Evolutionary conservation across 2,888 invertebrate genomes (phyloP), one percentile per base, ranked within the genome.

Genomic region (Drosophila nigritarsus): DNA sequence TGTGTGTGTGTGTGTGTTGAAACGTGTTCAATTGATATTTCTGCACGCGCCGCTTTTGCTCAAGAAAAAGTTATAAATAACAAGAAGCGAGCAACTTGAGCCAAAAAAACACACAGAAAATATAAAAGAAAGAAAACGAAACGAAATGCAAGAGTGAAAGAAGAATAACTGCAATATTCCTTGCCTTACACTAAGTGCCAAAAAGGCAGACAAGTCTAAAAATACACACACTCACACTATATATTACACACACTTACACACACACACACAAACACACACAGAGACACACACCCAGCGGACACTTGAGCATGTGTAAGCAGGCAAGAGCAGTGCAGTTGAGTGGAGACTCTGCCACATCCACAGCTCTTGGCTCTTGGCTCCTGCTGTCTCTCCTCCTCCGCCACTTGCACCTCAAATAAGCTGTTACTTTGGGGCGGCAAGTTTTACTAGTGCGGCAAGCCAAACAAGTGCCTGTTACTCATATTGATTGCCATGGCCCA

Each of bases 11-110:
- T 80, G 64, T 86, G 71, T 78, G 75, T 73, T 70, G 75, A 79
- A 87, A 88, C 88, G 88, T 88, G 88, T 88, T 88, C 88, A 88
- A 88, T 88, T 88, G 88, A 88, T 88, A 90, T 90, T 88, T 88
- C 75, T 79, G 86, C 86, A 78, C 82, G 88, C 80, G 89, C 88
- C 72, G 81, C 78, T 73, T 81, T 77, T 63, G 73, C 84, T 54
- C 62, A 78, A 81, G 85, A 85, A 87, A 90, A 87, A 90, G 82
- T 89, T 89, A 87, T 87, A 87, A 89, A 87, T 90, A 87, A 89
- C 82, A 83, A 82, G 87, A 80, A 75, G 67, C 68, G 61, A 55
- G 53, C 72, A 75, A 65, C 65, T 68, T 69, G 81, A 72, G 78
- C 65, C 62, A 70, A 75, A 81, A 66, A 66, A 64, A 63, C 36